phyloP scores from a whole-genome alignment of 1,140 invertebrate genomes.

The Gonioctena quinquepunctata region DNA sequence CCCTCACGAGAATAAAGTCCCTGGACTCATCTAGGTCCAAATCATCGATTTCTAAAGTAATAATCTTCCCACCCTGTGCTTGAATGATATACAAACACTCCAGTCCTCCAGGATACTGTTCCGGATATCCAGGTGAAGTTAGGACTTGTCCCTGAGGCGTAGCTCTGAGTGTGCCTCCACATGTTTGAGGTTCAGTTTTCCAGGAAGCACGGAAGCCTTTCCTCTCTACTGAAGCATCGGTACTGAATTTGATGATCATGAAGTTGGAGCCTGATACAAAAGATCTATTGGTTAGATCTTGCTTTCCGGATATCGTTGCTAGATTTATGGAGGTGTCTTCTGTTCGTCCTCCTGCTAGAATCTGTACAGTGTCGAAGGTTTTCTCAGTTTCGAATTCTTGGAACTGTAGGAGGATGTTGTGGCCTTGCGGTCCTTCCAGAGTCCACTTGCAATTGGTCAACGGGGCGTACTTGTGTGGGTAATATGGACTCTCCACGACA shows the following conservation, averaged over 20 bases:
- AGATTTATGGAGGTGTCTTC: conserved; percentile 92
- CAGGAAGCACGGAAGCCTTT: conserved; percentile 92
- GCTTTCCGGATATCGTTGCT: conserved; percentile 88
- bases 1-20: conserved; percentile 87
- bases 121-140: conserved; percentile 88
- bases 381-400: conserved; percentile 97
- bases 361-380: conserved; percentile 93
- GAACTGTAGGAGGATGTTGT: conserved; percentile 90
- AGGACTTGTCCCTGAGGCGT: conserved; percentile 81
- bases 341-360: conserved; percentile 90
- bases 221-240: conserved; percentile 90
- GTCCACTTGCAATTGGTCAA: conserved; percentile 96
- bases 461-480: conserved; percentile 88
- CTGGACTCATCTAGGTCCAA: conserved; percentile 83
- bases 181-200: conserved; percentile 90
- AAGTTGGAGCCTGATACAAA: conserved; percentile 96
- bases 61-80: conserved; percentile 84
- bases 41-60: conserved; percentile 88
- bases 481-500: conserved; percentile 91
- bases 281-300: conserved; percentile 78
- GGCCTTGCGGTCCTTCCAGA: conserved; percentile 92
- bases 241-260: conserved; percentile 96
- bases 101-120: conserved; percentile 88
- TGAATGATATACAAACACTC: conserved; percentile 93
- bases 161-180: conserved; percentile 81